These are phyloP conservation scores for Periophthalmus modestus DNA, from an alignment of 2,113 vertebrate genomes.

Conservation along the genomic window DNA sequence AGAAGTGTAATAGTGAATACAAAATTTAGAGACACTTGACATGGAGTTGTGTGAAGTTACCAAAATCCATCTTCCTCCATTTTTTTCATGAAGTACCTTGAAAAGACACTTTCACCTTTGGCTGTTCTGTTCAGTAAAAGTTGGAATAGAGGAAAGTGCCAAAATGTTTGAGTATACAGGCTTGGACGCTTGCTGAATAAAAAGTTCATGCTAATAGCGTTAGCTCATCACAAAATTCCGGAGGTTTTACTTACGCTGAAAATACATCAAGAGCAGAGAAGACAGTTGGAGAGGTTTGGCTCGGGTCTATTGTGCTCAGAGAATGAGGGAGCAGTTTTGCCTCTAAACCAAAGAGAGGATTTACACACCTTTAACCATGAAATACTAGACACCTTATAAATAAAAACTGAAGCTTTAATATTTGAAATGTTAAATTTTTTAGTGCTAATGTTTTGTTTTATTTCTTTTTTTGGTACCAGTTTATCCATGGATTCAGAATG, in stretches of 20 bases:
- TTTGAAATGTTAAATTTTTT: neutral
- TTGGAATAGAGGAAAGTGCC: constrained; percentile 4
- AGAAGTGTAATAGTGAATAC: constrained; percentile 66
- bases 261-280: constrained; percentile 59
- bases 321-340: constrained; percentile 73
- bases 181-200: constrained; percentile 27
- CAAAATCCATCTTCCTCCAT: constrained; percentile 65
- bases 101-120: constrained; percentile 76
- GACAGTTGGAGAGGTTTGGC: constrained; percentile 59
- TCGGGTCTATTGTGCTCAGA: constrained; percentile 64
- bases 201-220: constrained; percentile 53
- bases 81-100: constrained; percentile 71
- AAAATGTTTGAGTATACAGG: constrained; percentile 8
- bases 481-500: no score
- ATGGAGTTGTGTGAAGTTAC: constrained; percentile 53
- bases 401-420: neutral
- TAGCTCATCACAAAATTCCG: constrained; percentile 59
- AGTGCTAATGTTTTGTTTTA: neutral
- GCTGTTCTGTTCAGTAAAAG: constrained; percentile 66
- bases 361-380: constrained; percentile 66
- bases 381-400: neutral
- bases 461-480: neutral
- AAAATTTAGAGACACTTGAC: constrained; percentile 70
- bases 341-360: constrained; percentile 83
- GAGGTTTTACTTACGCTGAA: constrained; percentile 36